A percentile compares a stretch with the other conserved stretches of the same genome.
Evolutionary conservation across 2,797 vertebrate genomes (phyloP).

Genomic region (Sebastes wilsoni): DNA sequence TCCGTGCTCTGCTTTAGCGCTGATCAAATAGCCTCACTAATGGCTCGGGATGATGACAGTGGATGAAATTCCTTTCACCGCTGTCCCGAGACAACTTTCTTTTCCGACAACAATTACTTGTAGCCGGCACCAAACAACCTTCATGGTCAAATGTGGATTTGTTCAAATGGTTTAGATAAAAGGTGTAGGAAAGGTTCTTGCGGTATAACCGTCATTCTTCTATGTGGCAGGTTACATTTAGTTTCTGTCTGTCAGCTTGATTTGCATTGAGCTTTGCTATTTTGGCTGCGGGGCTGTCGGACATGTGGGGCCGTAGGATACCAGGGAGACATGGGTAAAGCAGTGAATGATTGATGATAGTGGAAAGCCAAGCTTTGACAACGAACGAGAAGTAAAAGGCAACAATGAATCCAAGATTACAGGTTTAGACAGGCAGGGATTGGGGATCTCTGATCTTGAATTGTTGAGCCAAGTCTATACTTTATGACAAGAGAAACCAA

Average conservation of each 20-base stretch:
- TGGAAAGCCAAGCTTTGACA: slow-evolving; percentile 56
- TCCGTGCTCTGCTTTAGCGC: slow-evolving; percentile 27
- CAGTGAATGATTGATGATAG: slow-evolving; percentile 68
- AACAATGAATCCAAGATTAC: slow-evolving; percentile 65
- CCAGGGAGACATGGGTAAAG: slow-evolving; percentile 26
- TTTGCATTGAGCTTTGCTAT: slow-evolving; percentile 26
- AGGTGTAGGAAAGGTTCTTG: background rate
- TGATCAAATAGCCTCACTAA: slow-evolving; percentile 71
- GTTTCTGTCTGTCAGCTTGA: slow-evolving; percentile 31
- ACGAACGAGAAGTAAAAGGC: slow-evolving; percentile 41
- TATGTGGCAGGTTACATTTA: slow-evolving; percentile 34
- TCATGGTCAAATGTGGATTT: background rate
- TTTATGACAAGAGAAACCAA: slow-evolving; percentile 43
- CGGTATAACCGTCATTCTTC: background rate
- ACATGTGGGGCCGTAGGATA: slow-evolving; percentile 19
- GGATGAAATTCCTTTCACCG: slow-evolving; percentile 52
- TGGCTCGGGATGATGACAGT: slow-evolving; percentile 66
- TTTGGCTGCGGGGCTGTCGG: slow-evolving; percentile 14
- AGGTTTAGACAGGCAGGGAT: slow-evolving; percentile 41
- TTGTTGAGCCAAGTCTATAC: slow-evolving; percentile 24
- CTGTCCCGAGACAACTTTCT: slow-evolving; percentile 1
- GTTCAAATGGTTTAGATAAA: background rate
- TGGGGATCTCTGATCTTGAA: slow-evolving; percentile 22
- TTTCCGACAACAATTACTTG: slow-evolving; percentile 30
- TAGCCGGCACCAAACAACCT: slow-evolving; percentile 8